Percentiles rank a stretch among this genome's conserved stretches.
These are phyloP conservation scores for Lacerta agilis DNA, from an alignment of 2,797 vertebrate genomes.

Conservation along the genomic window DNA sequence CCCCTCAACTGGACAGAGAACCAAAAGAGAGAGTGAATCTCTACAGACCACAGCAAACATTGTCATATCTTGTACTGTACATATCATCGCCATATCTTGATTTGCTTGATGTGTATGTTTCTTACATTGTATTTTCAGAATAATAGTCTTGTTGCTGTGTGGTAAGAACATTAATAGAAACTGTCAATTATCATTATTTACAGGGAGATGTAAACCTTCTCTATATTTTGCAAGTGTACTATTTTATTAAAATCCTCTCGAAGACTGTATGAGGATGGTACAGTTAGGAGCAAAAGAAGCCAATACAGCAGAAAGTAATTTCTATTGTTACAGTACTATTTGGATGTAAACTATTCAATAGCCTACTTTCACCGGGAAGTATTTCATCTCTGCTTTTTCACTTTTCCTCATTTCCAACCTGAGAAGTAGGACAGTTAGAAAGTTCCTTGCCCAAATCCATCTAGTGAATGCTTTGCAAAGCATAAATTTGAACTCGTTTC, in stretches of 20 bases:
- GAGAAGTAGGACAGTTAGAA: not conserved
- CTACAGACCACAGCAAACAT: too few species aligned
- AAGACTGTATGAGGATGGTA: not conserved
- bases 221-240: not conserved
- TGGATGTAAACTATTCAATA: not conserved
- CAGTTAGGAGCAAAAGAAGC: not conserved
- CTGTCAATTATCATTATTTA: not conserved
- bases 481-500: not conserved
- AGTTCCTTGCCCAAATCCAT: not conserved
- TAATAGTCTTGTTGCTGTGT: not conserved
- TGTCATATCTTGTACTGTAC: not conserved
- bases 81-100: not conserved
- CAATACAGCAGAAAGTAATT: not conserved
- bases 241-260: not conserved
- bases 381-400: not conserved
- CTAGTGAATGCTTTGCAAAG: not conserved
- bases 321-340: not conserved
- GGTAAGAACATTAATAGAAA: not conserved
- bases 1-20: too few species aligned
- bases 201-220: not conserved
- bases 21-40: too few species aligned
- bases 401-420: not conserved
- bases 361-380: not conserved
- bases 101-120: not conserved
- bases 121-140: constrained; percentile 30